A percentile compares a stretch with the other conserved stretches of the same genome.
Conservation (phyloP, 1,140 invertebrate genomes). For the Hormaphis cornu region DNA sequence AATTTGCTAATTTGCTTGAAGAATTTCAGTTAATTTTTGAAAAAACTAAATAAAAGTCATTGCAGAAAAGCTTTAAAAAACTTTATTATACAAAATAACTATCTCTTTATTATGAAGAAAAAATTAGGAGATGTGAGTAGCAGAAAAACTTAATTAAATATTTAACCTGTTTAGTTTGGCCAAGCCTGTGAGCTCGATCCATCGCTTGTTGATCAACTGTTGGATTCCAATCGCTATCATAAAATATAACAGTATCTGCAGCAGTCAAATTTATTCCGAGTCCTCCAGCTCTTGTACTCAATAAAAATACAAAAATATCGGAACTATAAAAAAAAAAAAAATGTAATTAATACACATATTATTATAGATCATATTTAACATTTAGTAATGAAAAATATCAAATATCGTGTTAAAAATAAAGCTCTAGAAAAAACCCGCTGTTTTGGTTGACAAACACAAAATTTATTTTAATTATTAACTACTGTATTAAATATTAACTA, state of each 20-base stretch:
- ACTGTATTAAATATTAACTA: too few species aligned
- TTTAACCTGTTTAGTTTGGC: conserved; percentile 69
- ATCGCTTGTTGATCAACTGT: conserved; percentile 91
- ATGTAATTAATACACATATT: conserved; percentile 13
- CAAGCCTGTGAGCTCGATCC: conserved; percentile 80
- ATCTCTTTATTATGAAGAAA: too few species aligned
- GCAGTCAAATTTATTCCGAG: conserved; percentile 97
- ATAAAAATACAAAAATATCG: conserved; percentile 91
- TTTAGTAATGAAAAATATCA: background rate
- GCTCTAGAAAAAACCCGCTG: background rate
- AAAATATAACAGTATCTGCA: conserved; percentile 98
- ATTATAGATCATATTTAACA: background rate
- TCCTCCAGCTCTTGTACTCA: conserved; percentile 93
- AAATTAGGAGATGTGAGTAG: too few species aligned
- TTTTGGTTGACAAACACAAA: background rate
- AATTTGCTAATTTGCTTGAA: too few species aligned
- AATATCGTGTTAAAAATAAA: background rate
- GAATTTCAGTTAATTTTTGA: too few species aligned
- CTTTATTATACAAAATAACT: too few species aligned
- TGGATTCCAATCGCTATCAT: conserved; percentile 99
- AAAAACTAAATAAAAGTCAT: too few species aligned
- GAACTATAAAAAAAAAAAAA: conserved; percentile 47
- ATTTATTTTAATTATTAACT: background rate
- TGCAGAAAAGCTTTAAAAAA: too few species aligned
- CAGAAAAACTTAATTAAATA: too few species aligned